Percentiles rank a stretch among this genome's conserved stretches.
Evolutionary conservation across 2,888 invertebrate genomes (phyloP).

Genomic region (Melieria omissa): DNA sequence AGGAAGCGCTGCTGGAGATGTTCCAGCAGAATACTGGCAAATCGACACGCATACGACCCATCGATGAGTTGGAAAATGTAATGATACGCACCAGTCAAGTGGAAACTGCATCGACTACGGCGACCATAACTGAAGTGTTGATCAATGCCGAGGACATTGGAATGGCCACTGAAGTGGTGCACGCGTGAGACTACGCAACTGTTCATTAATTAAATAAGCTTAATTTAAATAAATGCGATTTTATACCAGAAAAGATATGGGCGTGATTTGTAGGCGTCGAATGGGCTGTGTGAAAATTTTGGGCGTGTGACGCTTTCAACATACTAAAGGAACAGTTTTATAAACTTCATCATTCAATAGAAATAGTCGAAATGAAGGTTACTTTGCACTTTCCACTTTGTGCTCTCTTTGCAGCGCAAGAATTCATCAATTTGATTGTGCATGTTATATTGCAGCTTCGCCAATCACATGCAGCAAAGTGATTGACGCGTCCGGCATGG

Average conservation of each 20-base stretch:
- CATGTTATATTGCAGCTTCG: constrained; percentile 39
- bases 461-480: constrained; percentile 45
- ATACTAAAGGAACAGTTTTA: too few relatives aligned
- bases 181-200: constrained; percentile 7
- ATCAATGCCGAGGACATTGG: constrained; percentile 32
- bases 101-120: neutral
- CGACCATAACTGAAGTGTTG: neutral
- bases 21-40: constrained; percentile 50
- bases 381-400: too few relatives aligned
- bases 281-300: too few relatives aligned
- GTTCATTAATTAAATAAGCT: neutral
- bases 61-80: constrained; percentile 20
- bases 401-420: constrained; percentile 37
- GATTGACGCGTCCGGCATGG: neutral
- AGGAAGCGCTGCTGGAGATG: constrained; percentile 47
- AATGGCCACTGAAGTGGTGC: constrained; percentile 20
- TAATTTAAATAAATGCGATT: too few relatives aligned
- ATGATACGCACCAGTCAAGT: neutral
- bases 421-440: too few relatives aligned
- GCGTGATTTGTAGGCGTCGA: too few relatives aligned
- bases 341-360: too few relatives aligned
- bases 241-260: too few relatives aligned
- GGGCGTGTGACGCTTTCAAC: too few relatives aligned
- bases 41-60: constrained; percentile 40
- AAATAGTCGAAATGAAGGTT: too few relatives aligned